A percentile compares a stretch with the other conserved stretches of the same genome.
These are phyloP conservation scores for Drosophila bifasciata DNA, from an alignment of 1,140 invertebrate species.

Conservation along the genomic window DNA sequence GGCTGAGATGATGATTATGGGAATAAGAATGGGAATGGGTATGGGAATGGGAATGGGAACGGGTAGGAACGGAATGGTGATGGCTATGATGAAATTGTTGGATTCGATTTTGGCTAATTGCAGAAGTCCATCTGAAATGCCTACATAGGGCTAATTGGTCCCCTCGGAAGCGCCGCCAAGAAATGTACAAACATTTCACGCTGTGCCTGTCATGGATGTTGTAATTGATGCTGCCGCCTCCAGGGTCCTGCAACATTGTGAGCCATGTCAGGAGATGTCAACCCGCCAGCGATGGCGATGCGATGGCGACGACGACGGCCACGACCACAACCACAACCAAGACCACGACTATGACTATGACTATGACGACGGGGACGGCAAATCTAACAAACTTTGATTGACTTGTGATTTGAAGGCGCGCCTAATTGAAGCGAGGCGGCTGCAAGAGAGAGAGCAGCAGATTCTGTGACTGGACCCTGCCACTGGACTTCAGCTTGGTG, in stretches of 20 bases:
- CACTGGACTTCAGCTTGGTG: slow-evolving; percentile 20
- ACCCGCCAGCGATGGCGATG: slow-evolving; percentile 36
- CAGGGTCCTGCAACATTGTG: slow-evolving; percentile 49
- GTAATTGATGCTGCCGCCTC: slow-evolving; percentile 78
- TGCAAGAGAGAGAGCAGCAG: slow-evolving; percentile 35
- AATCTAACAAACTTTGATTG: slow-evolving; percentile 81
- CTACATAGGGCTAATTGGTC: slow-evolving; percentile 80
- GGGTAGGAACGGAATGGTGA: slow-evolving; percentile 1
- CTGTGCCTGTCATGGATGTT: slow-evolving; percentile 80
- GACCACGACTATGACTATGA: slow-evolving; percentile 26
- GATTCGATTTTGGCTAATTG: slow-evolving; percentile 79
- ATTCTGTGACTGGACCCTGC: slow-evolving; percentile 35
- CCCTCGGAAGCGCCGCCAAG: slow-evolving; percentile 77
- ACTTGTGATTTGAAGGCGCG: slow-evolving; percentile 81
- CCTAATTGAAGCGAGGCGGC: slow-evolving; percentile 75
- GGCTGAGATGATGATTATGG: slow-evolving; percentile 40
- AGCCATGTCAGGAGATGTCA: slow-evolving; percentile 78
- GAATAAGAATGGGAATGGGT: not conserved
- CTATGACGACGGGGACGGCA: slow-evolving; percentile 53
- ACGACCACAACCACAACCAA: slow-evolving; percentile 21
- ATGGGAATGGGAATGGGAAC: slow-evolving; percentile 20
- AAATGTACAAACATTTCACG: slow-evolving; percentile 81
- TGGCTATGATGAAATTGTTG: slow-evolving; percentile 71
- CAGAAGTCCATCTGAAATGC: slow-evolving; percentile 76
- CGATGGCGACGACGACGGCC: slow-evolving; percentile 21